A percentile compares a stretch with the other conserved stretches of the same genome.
phyloP scores from a whole-genome alignment of 2,797 vertebrate genomes.

The Ctenochaetus hawaiiensis region DNA sequence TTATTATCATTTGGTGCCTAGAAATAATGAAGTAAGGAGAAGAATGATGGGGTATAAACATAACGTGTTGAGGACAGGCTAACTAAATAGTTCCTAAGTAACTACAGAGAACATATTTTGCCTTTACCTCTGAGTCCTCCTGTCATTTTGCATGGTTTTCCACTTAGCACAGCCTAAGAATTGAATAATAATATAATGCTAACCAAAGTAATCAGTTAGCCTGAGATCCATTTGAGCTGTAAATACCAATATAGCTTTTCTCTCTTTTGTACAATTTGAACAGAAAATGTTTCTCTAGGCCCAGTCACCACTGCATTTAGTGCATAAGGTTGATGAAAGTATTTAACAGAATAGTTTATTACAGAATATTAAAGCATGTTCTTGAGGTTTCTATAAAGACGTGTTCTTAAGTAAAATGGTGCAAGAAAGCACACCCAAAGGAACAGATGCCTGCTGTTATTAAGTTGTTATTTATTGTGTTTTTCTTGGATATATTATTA shows the following conservation, averaged over 20 bases:
- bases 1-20: neutral
- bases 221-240: neutral
- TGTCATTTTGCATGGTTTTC: conserved; percentile 46
- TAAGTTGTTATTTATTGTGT: neutral
- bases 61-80: neutral
- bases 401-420: neutral
- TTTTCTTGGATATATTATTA: neutral
- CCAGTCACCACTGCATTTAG: neutral
- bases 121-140: conserved; percentile 1
- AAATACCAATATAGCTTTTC: neutral
- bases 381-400: neutral
- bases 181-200: conserved; percentile 23
- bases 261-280: conserved; percentile 8
- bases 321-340: neutral
- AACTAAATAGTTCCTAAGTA: neutral
- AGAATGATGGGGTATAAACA: neutral
- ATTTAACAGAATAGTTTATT: neutral
- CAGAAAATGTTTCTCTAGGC: neutral
- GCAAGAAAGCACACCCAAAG: neutral
- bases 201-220: conserved; percentile 19
- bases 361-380: conserved; percentile 1
- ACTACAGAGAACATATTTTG: neutral
- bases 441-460: conserved; percentile 14
- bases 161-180: conserved; percentile 4
- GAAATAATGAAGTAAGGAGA: too few relatives aligned